Conservation (phyloP, 2,888 invertebrate species). For the Plagodis pulveraria region DNA sequence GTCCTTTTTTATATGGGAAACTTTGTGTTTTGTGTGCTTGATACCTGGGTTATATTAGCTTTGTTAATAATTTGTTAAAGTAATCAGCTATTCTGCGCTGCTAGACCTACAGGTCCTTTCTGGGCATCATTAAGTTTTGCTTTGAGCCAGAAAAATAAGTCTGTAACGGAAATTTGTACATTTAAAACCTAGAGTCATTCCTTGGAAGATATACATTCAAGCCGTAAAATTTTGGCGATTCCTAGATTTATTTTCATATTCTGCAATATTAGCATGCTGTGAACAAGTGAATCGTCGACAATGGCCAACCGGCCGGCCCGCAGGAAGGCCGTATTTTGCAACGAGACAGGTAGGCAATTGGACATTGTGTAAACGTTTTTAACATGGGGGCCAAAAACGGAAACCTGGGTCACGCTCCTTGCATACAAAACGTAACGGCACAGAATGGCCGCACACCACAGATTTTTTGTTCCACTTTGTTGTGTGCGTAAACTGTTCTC, state of each 20-base stretch:
- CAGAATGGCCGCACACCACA: conserved; percentile 36
- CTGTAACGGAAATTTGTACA: no score
- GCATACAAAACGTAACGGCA: conserved; percentile 62
- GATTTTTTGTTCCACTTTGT: conserved; percentile 21
- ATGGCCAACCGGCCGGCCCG: conserved; percentile 44
- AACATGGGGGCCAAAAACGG: conserved; percentile 73
- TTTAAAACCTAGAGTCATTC: no score
- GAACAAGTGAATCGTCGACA: conserved; percentile 45
- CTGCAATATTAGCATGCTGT: conserved; percentile 39
- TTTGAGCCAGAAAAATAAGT: no score
- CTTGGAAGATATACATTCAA: neutral
- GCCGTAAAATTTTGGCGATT: neutral
- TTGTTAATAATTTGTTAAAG: no score
- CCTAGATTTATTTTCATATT: conserved; percentile 9
- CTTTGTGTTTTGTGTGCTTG: no score
- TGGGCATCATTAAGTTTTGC: no score
- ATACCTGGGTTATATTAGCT: no score
- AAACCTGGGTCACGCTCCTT: conserved; percentile 70
- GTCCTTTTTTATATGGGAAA: no score
- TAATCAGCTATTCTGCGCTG: no score
- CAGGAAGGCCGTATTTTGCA: conserved; percentile 69
- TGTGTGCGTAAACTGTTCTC: conserved; percentile 1
- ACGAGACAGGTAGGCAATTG: conserved; percentile 67
- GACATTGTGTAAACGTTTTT: conserved; percentile 78
- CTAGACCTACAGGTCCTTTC: no score